These are phyloP conservation scores for Sinopyrophorus schimmeli DNA, from an alignment of 2,888 invertebrate genomes.

Conservation along the genomic window DNA sequence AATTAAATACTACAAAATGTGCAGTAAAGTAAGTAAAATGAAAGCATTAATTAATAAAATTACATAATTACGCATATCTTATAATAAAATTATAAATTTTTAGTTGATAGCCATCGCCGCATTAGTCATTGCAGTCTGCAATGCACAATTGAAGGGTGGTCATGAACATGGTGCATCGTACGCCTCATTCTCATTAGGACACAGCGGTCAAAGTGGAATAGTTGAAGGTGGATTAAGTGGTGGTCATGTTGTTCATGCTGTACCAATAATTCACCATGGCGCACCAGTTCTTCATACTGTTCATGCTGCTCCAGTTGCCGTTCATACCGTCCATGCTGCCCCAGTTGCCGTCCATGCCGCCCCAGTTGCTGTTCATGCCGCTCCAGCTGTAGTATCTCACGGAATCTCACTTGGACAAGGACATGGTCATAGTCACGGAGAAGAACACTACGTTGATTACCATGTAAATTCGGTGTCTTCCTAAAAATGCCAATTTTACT, in stretches of 20 bases:
- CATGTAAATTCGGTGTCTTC: constrained; percentile 18
- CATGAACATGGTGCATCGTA: constrained; percentile 2
- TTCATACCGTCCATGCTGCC: constrained; percentile 9
- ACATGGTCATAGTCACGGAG: constrained; percentile 4
- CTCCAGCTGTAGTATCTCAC: neutral
- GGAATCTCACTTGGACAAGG: constrained; percentile 4
- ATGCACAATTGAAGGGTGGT: neutral
- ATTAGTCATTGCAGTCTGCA: neutral
- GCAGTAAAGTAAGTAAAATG: too few relatives aligned
- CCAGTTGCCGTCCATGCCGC: constrained; percentile 12
- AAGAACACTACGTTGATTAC: constrained; percentile 21
- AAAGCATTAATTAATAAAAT: too few relatives aligned
- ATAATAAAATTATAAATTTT: neutral
- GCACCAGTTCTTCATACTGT: constrained; percentile 3
- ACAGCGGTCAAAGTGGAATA: neutral
- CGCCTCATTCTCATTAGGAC: neutral
- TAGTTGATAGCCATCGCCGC: neutral
- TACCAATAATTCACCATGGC: constrained; percentile 7
- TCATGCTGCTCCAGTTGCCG: constrained; percentile 5
- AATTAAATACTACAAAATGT: too few relatives aligned
- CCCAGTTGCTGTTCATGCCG: constrained; percentile 3
- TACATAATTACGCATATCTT: too few relatives aligned
- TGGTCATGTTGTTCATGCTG: constrained; percentile 5
- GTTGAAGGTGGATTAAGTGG: neutral
- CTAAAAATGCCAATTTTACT: neutral